Evolutionary conservation across 2,888 invertebrate genomes (phyloP).

Genomic region (Brassicogethes aeneus): DNA sequence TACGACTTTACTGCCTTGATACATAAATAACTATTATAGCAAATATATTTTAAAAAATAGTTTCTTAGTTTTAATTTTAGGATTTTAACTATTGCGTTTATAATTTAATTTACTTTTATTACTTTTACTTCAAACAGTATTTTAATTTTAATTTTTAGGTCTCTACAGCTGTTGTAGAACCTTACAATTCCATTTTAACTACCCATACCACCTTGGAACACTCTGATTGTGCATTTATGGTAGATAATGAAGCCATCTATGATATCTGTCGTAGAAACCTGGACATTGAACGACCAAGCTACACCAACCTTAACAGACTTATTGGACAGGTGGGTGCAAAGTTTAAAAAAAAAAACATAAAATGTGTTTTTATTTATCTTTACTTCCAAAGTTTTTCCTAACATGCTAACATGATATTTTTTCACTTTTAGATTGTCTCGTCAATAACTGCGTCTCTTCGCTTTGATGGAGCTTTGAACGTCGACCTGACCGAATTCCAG

Average conservation of each 20-base stretch:
- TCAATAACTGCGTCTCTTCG: constrained; percentile 90
- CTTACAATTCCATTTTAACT: constrained; percentile 88
- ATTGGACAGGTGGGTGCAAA: constrained; percentile 66
- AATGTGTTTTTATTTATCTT: too few species aligned
- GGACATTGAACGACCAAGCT: constrained; percentile 76
- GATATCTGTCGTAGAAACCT: constrained; percentile 82
- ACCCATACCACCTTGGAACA: constrained; percentile 85
- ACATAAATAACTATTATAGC: too few species aligned
- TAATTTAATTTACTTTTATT: too few species aligned
- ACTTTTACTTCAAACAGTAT: too few species aligned
- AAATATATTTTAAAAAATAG: too few species aligned
- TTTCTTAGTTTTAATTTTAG: too few species aligned
- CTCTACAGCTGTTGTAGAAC: constrained; percentile 73
- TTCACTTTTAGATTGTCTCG: constrained; percentile 65
- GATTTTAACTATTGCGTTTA: too few species aligned
- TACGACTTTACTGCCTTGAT: too few species aligned
- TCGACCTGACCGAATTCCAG: constrained; percentile 91
- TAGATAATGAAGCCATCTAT: constrained; percentile 84
- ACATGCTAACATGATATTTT: too few species aligned
- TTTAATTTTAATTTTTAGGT: too few species aligned
- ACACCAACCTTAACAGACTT: constrained; percentile 79
- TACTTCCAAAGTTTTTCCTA: too few species aligned
- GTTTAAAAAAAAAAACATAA: too few species aligned
- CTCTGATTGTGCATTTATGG: constrained; percentile 87
- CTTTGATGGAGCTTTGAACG: constrained; percentile 87